Evolutionary conservation across 2,888 invertebrate genomes (phyloP).

Genomic region (Drosophila meridionalis): DNA sequence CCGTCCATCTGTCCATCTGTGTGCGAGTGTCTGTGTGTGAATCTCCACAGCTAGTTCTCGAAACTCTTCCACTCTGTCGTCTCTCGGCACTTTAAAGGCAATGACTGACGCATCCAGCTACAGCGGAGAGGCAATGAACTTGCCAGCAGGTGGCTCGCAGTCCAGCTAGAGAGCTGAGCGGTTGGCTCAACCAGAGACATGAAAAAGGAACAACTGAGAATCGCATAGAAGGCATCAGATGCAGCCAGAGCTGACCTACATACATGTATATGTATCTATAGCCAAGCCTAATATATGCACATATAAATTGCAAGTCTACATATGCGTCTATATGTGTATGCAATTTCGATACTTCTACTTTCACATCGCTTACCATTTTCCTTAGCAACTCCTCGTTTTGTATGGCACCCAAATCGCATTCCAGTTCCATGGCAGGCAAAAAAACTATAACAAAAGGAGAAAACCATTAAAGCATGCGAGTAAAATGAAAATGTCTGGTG

Average conservation of each 20-base stretch:
- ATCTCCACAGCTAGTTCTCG: slow-evolving; percentile 55
- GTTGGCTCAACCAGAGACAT: background rate
- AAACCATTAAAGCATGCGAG: slow-evolving; percentile 16
- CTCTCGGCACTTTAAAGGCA: slow-evolving; percentile 58
- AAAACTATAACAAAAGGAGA: slow-evolving; percentile 34
- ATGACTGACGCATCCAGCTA: slow-evolving; percentile 44
- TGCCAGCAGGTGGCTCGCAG: slow-evolving; percentile 20
- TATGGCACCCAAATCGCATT: slow-evolving; percentile 89
- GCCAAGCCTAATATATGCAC: slow-evolving; percentile 4
- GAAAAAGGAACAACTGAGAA: slow-evolving; percentile 1
- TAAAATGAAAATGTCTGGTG: slow-evolving; percentile 37
- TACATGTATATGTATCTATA: background rate
- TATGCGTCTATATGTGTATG: background rate
- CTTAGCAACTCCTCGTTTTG: slow-evolving; percentile 91
- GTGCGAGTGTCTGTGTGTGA: slow-evolving; percentile 2
- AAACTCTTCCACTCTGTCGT: slow-evolving; percentile 18
- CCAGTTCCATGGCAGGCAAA: slow-evolving; percentile 84
- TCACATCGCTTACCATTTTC: slow-evolving; percentile 88
- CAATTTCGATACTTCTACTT: slow-evolving; percentile 1
- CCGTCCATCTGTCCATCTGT: background rate
- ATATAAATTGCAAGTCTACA: background rate
- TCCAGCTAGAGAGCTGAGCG: slow-evolving; percentile 6
- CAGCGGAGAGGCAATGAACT: slow-evolving; percentile 54
- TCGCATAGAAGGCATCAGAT: slow-evolving; percentile 3
- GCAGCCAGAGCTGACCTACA: background rate